These are phyloP conservation scores for Neolamprologus tretocephalus DNA, from an alignment of 2,113 vertebrate species.

Conservation along the genomic window DNA sequence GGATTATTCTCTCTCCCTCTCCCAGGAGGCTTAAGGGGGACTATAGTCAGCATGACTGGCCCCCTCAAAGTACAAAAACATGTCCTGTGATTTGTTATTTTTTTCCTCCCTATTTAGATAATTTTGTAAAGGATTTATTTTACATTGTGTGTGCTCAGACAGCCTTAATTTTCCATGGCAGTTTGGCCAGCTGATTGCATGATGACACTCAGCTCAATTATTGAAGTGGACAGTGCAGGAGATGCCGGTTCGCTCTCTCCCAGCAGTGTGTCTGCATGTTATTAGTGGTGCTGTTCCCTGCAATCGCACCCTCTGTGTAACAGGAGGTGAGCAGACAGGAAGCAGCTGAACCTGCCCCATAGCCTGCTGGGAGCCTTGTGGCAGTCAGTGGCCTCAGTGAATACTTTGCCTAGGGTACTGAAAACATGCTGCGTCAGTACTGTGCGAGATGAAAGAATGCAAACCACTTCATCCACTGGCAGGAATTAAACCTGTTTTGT, in stretches of 20 bases:
- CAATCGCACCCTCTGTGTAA: constrained; percentile 50
- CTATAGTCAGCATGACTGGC: constrained; percentile 43
- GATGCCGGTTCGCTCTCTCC: background rate
- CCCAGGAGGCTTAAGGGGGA: constrained; percentile 57
- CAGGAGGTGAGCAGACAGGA: constrained; percentile 60
- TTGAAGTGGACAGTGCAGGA: background rate
- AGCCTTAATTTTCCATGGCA: background rate
- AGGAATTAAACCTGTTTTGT: background rate
- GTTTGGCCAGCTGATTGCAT: background rate
- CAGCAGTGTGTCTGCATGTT: constrained; percentile 8
- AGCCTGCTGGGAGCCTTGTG: constrained; percentile 48
- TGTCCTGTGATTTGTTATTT: background rate
- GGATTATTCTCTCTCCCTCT: constrained; percentile 53
- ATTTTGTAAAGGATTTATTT: background rate
- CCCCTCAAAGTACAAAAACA: constrained; percentile 15
- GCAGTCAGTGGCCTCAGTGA: constrained; percentile 18
- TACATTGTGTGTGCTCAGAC: background rate
- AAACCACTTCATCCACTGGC: background rate
- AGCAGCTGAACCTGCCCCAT: constrained; percentile 45
- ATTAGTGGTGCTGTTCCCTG: background rate
- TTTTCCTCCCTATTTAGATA: background rate
- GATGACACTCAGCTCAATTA: background rate
- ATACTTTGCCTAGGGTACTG: background rate
- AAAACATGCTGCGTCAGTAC: constrained; percentile 17
- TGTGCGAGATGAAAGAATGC: background rate